Base-by-base conservation (phyloP, 2,888 invertebrate species). In the Shargacucullia verbasci region DNA sequence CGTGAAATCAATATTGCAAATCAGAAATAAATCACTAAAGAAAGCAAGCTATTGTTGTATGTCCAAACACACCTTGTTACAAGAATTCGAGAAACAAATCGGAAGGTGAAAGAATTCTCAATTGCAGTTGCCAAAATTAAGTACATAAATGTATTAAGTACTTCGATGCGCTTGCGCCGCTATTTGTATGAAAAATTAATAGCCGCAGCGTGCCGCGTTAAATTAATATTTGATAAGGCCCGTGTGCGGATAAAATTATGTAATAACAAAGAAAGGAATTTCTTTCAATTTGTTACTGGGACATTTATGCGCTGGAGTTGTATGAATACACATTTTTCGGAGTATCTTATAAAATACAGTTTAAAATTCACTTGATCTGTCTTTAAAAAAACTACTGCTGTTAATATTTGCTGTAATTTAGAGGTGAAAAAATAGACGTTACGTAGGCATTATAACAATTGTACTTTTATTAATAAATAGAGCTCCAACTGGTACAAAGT, bases 201-300 rank as follows among this genome's bases (percentile, higher is more conserved):
- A 69, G 55, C 66, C 76, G 66, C 73, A 72, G 73, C 74, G 67
- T 72, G 69, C 68, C 70, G 74, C 74, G 71, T 69, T 68, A 80
- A 83, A 82, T 81, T 81, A 78, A 77, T 77, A 79, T 75, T 75
- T 69, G 83, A 84, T 84, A 84, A 79, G 75, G 40, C 41, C 35
- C 20, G 47, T 44, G 59, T 63, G 29, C n/a, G 34, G 35, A 56
- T 57, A 40, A 47, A 63, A 53, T 41, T 54, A 43, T 64, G 38
- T 54, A 57, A 69, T 55, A 50, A 44, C 59, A 52, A 37, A 38
- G 41, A 57, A 57, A 59, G 45, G 44, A 48, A 58, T 55, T 52
- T 50, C 44, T 62, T 45, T 56, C 25, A 37, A 45, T 25, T 15
- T 31, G 37, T 46, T 50, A 34, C 27, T 20, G 20, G 20, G 9